Conservation (phyloP, 2,797 vertebrate genomes). For the Thaleichthys pacificus region DNA sequence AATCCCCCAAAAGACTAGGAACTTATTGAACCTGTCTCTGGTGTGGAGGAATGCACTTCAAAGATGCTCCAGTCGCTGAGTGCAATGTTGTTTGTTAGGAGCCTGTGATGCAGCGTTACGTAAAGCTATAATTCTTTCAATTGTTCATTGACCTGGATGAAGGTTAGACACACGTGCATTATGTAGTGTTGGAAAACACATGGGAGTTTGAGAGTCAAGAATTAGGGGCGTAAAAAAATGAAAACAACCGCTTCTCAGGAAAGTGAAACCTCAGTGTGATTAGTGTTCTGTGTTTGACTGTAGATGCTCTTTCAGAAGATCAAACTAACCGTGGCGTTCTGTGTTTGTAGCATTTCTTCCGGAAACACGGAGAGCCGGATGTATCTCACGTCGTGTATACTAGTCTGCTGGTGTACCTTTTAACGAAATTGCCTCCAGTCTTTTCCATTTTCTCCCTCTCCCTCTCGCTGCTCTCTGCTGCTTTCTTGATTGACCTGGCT, state of each 20-base stretch:
- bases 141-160: too few relatives aligned
- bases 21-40: conserved; percentile 44
- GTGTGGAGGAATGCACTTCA: not conserved
- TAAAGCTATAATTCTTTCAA: not conserved
- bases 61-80: not conserved
- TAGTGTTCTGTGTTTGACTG: too few relatives aligned
- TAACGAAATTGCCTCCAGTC: not conserved
- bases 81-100: not conserved
- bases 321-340: too few relatives aligned
- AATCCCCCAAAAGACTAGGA: conserved; percentile 26
- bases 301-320: too few relatives aligned
- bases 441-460: not conserved
- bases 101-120: not conserved
- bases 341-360: too few relatives aligned
- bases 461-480: not conserved
- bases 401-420: not conserved
- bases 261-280: too few relatives aligned
- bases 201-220: too few relatives aligned
- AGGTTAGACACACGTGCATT: too few relatives aligned
- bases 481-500: conserved; percentile 5
- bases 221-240: too few relatives aligned
- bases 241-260: too few relatives aligned
- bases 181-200: too few relatives aligned
- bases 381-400: not conserved
- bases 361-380: too few relatives aligned